Conservation (phyloP, 1,140 invertebrate genomes). For the Helicoverpa zea region DNA sequence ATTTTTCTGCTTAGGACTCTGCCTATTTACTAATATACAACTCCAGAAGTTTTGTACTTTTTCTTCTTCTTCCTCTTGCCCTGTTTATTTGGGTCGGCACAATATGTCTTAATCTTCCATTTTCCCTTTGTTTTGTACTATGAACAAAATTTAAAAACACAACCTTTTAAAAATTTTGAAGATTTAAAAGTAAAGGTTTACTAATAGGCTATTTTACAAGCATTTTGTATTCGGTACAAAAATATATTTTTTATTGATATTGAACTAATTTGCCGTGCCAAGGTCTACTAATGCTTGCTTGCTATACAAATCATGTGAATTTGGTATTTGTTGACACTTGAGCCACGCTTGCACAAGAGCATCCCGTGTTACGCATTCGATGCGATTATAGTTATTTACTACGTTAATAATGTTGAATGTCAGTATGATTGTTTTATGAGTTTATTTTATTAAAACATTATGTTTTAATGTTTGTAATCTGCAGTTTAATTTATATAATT, state of each 20-base stretch:
- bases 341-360: not conserved
- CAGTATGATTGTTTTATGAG: not conserved
- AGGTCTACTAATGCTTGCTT: not conserved
- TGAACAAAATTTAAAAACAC: no score
- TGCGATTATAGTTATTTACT: slow-evolving; percentile 12
- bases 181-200: no score
- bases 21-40: no score
- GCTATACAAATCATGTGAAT: not conserved
- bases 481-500: not conserved
- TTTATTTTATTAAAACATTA: not conserved
- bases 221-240: no score
- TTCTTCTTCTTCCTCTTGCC: no score
- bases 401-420: not conserved
- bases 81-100: no score
- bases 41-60: no score
- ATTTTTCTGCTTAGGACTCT: no score
- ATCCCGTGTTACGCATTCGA: slow-evolving; percentile 32
- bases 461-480: not conserved
- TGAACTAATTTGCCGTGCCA: not conserved
- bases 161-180: no score
- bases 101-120: no score
- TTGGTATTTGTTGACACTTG: slow-evolving; percentile 5
- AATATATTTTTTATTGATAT: not conserved
- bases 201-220: no score
- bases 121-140: no score